Evolutionary conservation across 1,140 invertebrate genomes (phyloP), one percentile per base, ranked within the genome.

Genomic region (Zelostemma sp.): DNA sequence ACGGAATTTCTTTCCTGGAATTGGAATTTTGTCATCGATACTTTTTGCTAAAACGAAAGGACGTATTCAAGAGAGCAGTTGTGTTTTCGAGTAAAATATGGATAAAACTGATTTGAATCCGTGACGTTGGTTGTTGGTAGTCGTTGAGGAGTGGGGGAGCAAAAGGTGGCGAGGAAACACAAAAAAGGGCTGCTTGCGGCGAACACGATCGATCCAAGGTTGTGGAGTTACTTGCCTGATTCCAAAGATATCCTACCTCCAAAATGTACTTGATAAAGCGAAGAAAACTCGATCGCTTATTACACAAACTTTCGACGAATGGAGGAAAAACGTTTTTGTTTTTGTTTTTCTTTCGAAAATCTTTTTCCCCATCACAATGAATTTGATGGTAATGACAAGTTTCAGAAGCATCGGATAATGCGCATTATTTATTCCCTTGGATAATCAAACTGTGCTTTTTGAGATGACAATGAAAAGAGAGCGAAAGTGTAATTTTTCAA

Each of bases 121-220:
- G 33, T 11, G 6, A 9, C 33, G 17, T n/a, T n/a, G n/a, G n/a
- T n/a, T n/a, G n/a, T n/a, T n/a, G n/a, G n/a, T n/a, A 56, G 28
- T 41, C 14, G 41, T 55, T 31, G 28, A 41, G 43, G 55, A 47
- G 56, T 55, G 33, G 25, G 43, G 38, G 45, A 62, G 31, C 6
- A 55, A 62, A 55, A 66, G 38, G 19, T 43, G 19, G 2, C 18
- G 6, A 3, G 35, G 38, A 53, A 54, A 56, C 38, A 46, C 17
- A 66, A 59, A 68, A 64, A 70, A 68, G 57, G 62, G 66, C 58
- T 73, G 61, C 54, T 38, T 38, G 45, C 66, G 59, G 65, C 70
- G 66, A 73, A 73, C 41, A 48, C 64, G 55, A 68, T 73, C 67
- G 63, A 69, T 66, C 64, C 54, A 51, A 73, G 50, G n/a, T n/a